phyloP scores from a whole-genome alignment of 2,113 vertebrate species.

The Pica pica region DNA sequence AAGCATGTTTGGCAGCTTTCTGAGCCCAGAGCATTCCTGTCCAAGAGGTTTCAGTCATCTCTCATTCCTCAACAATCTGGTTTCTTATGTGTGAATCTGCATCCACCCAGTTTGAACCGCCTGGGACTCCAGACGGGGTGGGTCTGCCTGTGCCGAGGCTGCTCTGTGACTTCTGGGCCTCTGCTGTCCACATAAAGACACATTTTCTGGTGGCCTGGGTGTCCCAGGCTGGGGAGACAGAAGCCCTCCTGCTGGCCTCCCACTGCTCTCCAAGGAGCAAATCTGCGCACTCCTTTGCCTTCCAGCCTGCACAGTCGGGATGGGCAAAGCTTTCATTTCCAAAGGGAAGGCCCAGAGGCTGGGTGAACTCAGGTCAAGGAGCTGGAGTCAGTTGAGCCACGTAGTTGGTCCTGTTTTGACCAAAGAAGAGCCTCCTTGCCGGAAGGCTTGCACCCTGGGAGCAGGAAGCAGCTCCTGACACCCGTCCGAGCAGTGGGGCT shows the following conservation, averaged over 20 bases:
- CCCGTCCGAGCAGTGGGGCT: not conserved
- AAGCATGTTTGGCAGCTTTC: slow-evolving; percentile 56
- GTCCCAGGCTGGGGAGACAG: not conserved
- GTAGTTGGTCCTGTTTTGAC: not conserved
- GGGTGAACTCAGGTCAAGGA: slow-evolving; percentile 17
- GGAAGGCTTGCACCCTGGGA: not conserved
- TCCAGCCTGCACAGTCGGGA: not conserved
- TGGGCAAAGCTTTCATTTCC: not conserved
- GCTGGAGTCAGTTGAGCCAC: not conserved
- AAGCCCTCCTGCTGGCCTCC: not conserved
- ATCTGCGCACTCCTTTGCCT: not conserved
- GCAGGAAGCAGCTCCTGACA: not conserved
- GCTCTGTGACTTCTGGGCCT: not conserved
- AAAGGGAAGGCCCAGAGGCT: not conserved
- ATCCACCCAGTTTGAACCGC: slow-evolving; percentile 38
- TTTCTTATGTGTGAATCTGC: slow-evolving; percentile 44
- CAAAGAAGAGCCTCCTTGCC: not conserved
- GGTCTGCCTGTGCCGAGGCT: not conserved
- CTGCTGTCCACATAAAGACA: not conserved
- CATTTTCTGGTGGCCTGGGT: not conserved
- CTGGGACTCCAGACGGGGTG: not conserved
- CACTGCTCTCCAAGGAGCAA: not conserved
- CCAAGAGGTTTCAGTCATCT: slow-evolving; percentile 62
- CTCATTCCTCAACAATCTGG: slow-evolving; percentile 54
- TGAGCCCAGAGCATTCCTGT: slow-evolving; percentile 39